A percentile compares a stretch with the other conserved stretches of the same genome.
Evolutionary conservation across 2,113 vertebrate species (phyloP).

Genomic region (Brachypodius melanocephalos): DNA sequence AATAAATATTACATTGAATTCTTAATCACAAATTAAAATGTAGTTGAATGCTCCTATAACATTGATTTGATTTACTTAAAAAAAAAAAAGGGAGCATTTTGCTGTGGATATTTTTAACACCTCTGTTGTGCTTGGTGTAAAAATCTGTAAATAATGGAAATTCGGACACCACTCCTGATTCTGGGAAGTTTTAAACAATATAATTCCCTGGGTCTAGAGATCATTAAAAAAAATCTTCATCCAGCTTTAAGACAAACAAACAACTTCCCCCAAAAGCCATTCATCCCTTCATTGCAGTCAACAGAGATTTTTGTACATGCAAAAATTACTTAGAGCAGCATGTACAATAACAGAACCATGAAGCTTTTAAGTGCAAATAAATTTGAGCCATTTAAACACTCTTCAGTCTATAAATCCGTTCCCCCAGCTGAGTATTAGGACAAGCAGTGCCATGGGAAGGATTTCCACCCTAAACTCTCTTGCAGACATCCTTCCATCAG

Average conservation of each 20-base stretch:
- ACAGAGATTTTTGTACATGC: accelerated
- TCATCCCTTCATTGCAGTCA: background rate
- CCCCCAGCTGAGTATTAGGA: accelerated
- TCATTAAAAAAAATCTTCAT: background rate
- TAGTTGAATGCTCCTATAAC: background rate
- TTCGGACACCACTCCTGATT: background rate
- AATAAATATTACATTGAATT: background rate
- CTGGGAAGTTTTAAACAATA: background rate
- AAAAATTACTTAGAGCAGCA: background rate
- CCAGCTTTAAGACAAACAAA: background rate
- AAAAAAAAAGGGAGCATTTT: background rate
- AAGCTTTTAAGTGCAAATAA: background rate
- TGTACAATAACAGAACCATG: background rate
- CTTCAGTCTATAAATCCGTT: background rate
- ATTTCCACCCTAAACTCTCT: background rate
- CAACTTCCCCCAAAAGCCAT: background rate
- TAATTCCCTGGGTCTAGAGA: background rate
- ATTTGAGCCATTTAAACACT: background rate
- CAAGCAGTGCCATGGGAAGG: background rate
- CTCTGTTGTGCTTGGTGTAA: background rate
- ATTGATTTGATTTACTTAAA: background rate
- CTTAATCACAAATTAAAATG: background rate
- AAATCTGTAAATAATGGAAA: background rate
- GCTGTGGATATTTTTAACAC: background rate
- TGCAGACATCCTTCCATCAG: background rate